A percentile compares a stretch with the other conserved stretches of the same genome.
These are phyloP conservation scores for Parnassius orleans DNA, from an alignment of 2,888 invertebrate genomes.

Conservation along the genomic window DNA sequence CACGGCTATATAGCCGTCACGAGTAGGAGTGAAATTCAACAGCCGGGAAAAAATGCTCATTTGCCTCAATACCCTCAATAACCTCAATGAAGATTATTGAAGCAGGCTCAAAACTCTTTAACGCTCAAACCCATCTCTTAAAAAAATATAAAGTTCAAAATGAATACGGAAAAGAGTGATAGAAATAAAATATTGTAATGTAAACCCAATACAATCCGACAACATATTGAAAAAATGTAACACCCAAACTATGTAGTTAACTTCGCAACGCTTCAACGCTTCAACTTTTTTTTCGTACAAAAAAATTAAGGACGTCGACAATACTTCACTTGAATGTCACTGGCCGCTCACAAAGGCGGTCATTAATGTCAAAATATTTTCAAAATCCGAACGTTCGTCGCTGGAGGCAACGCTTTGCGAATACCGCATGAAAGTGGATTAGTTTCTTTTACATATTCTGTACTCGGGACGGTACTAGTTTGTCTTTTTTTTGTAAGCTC, in stretches of 20 bases:
- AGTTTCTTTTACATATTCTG: constrained; percentile 31
- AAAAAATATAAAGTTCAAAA: no score
- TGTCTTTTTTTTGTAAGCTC: constrained; percentile 17
- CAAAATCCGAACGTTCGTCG: constrained; percentile 68
- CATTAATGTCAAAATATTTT: constrained; percentile 80
- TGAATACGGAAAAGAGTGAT: no score
- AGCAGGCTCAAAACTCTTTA: no score
- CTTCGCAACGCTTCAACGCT: constrained; percentile 28
- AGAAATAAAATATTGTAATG: not conserved
- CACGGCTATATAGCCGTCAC: no score
- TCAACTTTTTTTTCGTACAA: constrained; percentile 32
- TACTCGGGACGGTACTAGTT: constrained; percentile 6
- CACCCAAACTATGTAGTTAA: constrained; percentile 24
- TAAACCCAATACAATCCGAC: constrained; percentile 5
- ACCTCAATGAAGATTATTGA: no score
- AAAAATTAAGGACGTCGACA: constrained; percentile 39
- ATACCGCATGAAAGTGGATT: constrained; percentile 43
- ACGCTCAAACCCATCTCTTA: no score
- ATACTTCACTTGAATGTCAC: constrained; percentile 57
- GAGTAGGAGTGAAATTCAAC: no score
- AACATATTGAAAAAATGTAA: constrained; percentile 14
- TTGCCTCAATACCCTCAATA: no score
- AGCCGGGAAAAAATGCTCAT: no score
- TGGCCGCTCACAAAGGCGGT: constrained; percentile 58
- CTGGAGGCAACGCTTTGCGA: constrained; percentile 60